These are phyloP conservation scores for Corythaixoides concolor DNA, from an alignment of 2,113 vertebrate species.

Conservation along the genomic window DNA sequence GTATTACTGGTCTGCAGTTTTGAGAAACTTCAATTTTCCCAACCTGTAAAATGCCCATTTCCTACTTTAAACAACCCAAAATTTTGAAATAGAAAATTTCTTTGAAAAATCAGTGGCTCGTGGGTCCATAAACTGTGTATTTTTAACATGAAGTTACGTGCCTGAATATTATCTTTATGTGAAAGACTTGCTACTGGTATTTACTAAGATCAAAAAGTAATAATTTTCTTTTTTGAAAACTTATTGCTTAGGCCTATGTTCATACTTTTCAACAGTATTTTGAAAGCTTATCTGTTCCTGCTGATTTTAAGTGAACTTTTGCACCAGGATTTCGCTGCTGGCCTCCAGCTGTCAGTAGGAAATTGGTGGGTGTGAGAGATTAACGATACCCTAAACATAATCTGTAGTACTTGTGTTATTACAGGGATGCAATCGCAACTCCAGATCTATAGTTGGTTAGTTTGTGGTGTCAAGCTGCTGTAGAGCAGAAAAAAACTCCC, in stretches of 20 bases:
- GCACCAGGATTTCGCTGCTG: slow-evolving; percentile 45
- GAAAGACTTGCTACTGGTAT: background rate
- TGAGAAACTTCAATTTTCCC: background rate
- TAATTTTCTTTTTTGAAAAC: background rate
- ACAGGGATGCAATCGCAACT: slow-evolving; percentile 50
- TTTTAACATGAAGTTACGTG: background rate
- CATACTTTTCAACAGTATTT: slow-evolving; percentile 8
- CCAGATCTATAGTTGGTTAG: slow-evolving; percentile 28
- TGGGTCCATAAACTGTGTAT: background rate
- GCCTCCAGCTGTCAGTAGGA: slow-evolving; percentile 65
- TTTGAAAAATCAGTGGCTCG: accelerated
- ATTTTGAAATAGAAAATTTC: background rate
- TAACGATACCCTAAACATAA: slow-evolving; percentile 70
- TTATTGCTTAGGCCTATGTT: slow-evolving; percentile 43
- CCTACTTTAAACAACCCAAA: background rate
- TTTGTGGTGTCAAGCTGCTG: slow-evolving; percentile 32
- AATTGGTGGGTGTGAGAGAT: slow-evolving; percentile 73
- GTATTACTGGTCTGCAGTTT: background rate
- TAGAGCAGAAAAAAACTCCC: background rate
- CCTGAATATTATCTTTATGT: background rate
- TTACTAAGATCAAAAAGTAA: background rate
- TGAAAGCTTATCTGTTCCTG: slow-evolving; percentile 57
- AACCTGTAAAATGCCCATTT: background rate
- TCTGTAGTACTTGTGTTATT: slow-evolving; percentile 65
- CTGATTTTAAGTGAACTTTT: slow-evolving; percentile 66